Conservation (phyloP, 2,888 invertebrate genomes). For the Drosophila sordidapex region DNA sequence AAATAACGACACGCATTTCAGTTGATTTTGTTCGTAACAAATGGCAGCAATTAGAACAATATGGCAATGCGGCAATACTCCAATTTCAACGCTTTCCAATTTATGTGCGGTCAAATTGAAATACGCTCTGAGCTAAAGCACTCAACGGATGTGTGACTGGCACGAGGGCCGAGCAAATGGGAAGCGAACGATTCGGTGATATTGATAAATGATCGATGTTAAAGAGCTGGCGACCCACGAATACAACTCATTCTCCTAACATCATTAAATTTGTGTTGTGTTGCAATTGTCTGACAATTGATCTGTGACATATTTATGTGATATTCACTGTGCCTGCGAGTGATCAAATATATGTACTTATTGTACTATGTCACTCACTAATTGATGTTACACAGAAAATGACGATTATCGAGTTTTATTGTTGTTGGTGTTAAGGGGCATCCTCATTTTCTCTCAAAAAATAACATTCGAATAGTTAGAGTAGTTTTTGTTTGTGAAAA, state of each 20-base stretch:
- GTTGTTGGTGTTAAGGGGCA: background rate
- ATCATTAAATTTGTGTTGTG: slow-evolving; percentile 25
- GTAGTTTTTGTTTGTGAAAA: background rate
- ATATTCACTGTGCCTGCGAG: slow-evolving; percentile 23
- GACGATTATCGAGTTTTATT: background rate
- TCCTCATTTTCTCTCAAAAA: background rate
- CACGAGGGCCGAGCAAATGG: slow-evolving; percentile 46
- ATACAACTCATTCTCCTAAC: slow-evolving; percentile 11
- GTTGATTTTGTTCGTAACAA: slow-evolving; percentile 62
- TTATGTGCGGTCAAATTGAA: slow-evolving; percentile 58
- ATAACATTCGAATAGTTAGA: background rate
- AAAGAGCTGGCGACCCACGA: slow-evolving; percentile 45
- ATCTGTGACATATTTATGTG: slow-evolving; percentile 56
- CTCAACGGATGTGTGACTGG: slow-evolving; percentile 38
- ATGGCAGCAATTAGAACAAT: slow-evolving; percentile 78
- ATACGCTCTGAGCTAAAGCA: slow-evolving; percentile 39
- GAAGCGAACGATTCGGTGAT: slow-evolving; percentile 40
- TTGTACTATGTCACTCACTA: background rate
- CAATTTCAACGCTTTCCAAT: slow-evolving; percentile 69
- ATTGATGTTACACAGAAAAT: background rate
- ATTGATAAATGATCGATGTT: slow-evolving; percentile 74
- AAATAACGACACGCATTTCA: slow-evolving; percentile 77
- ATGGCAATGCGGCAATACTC: slow-evolving; percentile 67
- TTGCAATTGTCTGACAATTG: slow-evolving; percentile 55
- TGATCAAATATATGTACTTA: slow-evolving; percentile 10